Base-by-base conservation (phyloP, 1,140 invertebrate genomes). In the Caligus rogercresseyi region DNA sequence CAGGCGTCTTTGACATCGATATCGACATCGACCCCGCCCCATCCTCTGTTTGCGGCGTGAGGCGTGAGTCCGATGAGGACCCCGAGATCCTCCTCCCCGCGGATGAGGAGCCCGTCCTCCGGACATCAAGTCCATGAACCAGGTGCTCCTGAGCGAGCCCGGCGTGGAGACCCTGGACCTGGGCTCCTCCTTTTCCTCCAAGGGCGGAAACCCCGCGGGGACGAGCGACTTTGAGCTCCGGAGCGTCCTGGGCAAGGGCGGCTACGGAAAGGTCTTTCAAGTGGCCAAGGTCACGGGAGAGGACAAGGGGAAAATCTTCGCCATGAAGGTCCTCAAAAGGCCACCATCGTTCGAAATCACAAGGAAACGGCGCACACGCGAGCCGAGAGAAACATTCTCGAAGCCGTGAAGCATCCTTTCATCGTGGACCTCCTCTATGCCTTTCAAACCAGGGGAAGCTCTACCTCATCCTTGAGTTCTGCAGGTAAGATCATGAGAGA, bases 261-360 rank as follows among this genome's bases (percentile, higher is more conserved):
- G 95, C 25, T 99, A 98, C 81, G 95, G 95, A 69, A 98, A 98
- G 80, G 95, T 97, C 63, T 87, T 89, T 74, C 86, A 89, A 79
- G 64, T 70, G 63, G 79, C 85, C 63, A 98, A 98, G 78, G 80
- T 86, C 54, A 87, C 83, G 68, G 94, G 95, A 3, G 79, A 85
- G 69, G 91, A 98, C 78, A 78, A 80, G 26, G 87, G 88, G 56
- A 86, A 87, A 68, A 88, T 97, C 71, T 98, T 96, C 82, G 96
- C 95, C 24, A 99, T 99, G 95, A 99, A 99, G 81, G 93, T 98
- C 51, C 76, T 98, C 54, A 87, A 90, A 99, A 99, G 76, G 95
- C 94, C 54, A 91, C 90, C 7, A 95, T 99, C 72, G 89, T 97
- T 61, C 80, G 92, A 69, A 98, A 97, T 77, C 91, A 96, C 76